phyloP scores from a whole-genome alignment of 2,797 vertebrate species.

The Acropternis orthonyx region DNA sequence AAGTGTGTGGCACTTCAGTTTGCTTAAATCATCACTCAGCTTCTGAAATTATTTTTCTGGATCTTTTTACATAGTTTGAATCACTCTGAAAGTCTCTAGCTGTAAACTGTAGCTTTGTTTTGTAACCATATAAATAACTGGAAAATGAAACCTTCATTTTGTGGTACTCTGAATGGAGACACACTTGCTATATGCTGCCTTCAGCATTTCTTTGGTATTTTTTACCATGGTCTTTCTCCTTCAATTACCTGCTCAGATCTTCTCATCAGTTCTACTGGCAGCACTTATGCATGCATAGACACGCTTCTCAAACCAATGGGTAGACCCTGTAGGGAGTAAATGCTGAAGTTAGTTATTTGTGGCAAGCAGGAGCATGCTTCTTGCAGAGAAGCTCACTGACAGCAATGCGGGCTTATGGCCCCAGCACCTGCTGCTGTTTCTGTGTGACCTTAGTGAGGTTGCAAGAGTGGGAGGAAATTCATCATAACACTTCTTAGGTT shows the following conservation, averaged over 20 bases:
- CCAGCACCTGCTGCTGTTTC: not conserved
- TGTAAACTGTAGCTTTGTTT: slow-evolving; percentile 45
- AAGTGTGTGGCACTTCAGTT: slow-evolving; percentile 20
- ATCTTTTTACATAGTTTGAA: slow-evolving; percentile 35
- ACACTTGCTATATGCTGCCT: not conserved
- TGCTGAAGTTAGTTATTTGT: not conserved
- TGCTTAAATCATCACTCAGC: slow-evolving; percentile 22
- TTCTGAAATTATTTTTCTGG: not conserved
- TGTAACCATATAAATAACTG: slow-evolving; percentile 21
- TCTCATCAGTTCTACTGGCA: not conserved
- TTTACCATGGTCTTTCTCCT: not conserved
- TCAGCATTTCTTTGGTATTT: not conserved
- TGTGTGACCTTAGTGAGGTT: not conserved
- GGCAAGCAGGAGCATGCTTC: not conserved
- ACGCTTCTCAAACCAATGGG: not conserved
- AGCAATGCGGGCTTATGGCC: not conserved
- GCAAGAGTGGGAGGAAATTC: not conserved
- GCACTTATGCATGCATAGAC: not conserved
- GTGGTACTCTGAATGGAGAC: rapidly evolving
- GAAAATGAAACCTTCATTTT: slow-evolving; percentile 35
- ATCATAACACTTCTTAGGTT: not conserved
- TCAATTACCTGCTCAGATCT: not conserved
- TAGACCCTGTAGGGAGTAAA: not conserved
- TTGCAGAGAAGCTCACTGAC: not conserved
- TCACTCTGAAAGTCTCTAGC: slow-evolving; percentile 17